Conservation (phyloP, 1,140 invertebrate species). For the Meloidogyne hapla region DNA sequence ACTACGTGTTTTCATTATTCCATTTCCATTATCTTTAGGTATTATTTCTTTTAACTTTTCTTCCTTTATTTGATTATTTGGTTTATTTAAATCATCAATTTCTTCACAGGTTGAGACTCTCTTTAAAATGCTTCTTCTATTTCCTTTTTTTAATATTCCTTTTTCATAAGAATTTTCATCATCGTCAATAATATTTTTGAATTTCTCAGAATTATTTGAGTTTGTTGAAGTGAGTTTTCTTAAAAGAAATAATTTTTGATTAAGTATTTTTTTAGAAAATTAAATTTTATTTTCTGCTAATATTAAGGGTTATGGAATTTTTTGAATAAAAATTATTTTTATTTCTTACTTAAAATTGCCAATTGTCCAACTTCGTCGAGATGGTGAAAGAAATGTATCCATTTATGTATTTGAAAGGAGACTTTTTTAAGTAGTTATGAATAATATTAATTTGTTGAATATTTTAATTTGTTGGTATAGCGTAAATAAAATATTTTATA, state of each 20-base stretch:
- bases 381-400: neutral
- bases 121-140: constrained; percentile 16
- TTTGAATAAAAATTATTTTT: neutral
- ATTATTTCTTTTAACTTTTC: neutral
- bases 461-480: no score
- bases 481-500: no score
- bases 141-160: neutral
- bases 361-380: constrained; percentile 19
- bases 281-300: no score
- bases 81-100: neutral
- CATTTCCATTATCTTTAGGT: constrained; percentile 2
- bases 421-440: no score
- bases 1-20: neutral
- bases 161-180: neutral
- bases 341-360: constrained; percentile 16
- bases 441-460: no score
- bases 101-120: constrained; percentile 11
- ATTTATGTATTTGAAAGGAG: no score
- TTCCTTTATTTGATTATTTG: neutral
- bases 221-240: constrained; percentile 16
- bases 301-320: no score
- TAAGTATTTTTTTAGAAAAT: neutral
- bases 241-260: neutral
- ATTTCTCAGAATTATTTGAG: neutral
- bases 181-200: neutral